phyloP scores from a whole-genome alignment of 2,113 vertebrate species.

The Indicator maculatus region DNA sequence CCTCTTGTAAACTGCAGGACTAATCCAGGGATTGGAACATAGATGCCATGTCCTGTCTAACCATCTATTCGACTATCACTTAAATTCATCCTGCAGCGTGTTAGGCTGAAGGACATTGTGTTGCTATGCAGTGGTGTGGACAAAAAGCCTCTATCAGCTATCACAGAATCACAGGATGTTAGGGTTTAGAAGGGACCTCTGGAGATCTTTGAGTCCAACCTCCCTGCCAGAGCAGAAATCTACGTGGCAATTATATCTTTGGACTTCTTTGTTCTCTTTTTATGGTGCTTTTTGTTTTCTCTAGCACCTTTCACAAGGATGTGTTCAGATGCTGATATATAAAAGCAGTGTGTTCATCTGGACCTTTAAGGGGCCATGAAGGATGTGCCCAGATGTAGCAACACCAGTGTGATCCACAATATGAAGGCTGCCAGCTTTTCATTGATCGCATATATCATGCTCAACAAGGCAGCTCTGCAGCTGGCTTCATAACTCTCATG shows the following conservation, averaged over 20 bases:
- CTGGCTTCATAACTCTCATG: not conserved
- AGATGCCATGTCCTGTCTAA: not conserved
- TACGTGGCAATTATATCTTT: not conserved
- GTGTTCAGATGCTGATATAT: not conserved
- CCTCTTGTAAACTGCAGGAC: not conserved
- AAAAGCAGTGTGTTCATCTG: not conserved
- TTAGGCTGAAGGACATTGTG: not conserved
- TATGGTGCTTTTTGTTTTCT: not conserved
- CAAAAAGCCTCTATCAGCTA: not conserved
- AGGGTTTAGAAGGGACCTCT: too few relatives aligned
- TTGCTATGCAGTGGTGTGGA: not conserved
- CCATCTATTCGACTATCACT: not conserved
- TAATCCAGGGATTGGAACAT: not conserved
- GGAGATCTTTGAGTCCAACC: too few relatives aligned
- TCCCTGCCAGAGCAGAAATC: not conserved
- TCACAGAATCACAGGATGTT: not conserved
- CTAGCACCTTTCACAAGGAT: not conserved
- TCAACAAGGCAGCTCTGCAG: not conserved
- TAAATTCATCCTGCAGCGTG: not conserved
- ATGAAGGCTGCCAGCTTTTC: not conserved
- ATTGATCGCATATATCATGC: not conserved
- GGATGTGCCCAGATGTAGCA: not conserved
- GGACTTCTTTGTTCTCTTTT: not conserved
- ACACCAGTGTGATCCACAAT: not conserved
- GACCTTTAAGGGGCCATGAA: not conserved